A percentile compares a stretch with the other conserved stretches of the same genome.
These are phyloP conservation scores for Scaptomyza graminum DNA, from an alignment of 1,140 invertebrate genomes.

Conservation along the genomic window DNA sequence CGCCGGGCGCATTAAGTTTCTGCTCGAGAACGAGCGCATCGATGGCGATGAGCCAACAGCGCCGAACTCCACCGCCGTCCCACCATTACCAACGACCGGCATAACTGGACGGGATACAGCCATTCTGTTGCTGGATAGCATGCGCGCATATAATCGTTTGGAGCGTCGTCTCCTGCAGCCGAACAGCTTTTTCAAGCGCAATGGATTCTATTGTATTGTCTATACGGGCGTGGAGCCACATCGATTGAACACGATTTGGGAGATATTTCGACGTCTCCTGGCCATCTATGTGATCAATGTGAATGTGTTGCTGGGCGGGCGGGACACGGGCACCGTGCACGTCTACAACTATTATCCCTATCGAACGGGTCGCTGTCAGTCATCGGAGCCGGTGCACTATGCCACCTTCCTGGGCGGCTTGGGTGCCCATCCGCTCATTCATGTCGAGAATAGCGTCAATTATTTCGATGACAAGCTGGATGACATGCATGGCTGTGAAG, in stretches of 20 bases:
- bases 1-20: constrained; percentile 43
- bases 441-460: constrained; percentile 4
- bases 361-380: constrained; percentile 53
- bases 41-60: constrained; percentile 12
- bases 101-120: constrained; percentile 20
- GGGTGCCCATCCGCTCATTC: not conserved
- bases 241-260: constrained; percentile 45
- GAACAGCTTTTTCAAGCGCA: constrained; percentile 58
- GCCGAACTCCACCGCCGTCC: not conserved
- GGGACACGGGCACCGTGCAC: constrained; percentile 30
- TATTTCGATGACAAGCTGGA: constrained; percentile 59
- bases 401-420: constrained; percentile 45
- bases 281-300: constrained; percentile 70
- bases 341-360: constrained; percentile 78
- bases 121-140: constrained; percentile 73
- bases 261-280: constrained; percentile 67
- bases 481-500: constrained; percentile 59
- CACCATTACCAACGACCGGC: constrained; percentile 23
- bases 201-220: constrained; percentile 63
- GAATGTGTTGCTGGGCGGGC: constrained; percentile 54
- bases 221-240: constrained; percentile 63
- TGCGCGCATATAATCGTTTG: constrained; percentile 54
- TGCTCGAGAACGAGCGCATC: constrained; percentile 48
- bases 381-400: constrained; percentile 59
- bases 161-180: constrained; percentile 48